Base-by-base conservation (phyloP, 1,140 invertebrate species). In the Fopius arisanus region DNA sequence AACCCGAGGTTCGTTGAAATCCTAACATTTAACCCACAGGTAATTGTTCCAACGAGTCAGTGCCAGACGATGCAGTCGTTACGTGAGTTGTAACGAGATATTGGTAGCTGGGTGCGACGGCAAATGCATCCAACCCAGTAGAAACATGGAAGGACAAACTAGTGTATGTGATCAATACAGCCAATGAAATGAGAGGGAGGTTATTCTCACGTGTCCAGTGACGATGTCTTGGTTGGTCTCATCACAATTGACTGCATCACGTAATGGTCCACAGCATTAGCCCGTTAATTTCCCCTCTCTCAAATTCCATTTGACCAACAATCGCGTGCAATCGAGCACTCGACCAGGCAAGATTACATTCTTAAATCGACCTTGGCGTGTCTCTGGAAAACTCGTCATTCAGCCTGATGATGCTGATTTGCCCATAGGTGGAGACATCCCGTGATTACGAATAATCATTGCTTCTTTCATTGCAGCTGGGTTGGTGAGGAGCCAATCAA, bases 401-500 rank as follows among this genome's bases (percentile, higher is more conserved):
- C 31, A 59, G 33, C 12, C 51, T 14, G 37, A 26, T 65, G 23
- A 43, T 26, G 37, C n/a, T 41, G 43, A 62, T 67, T 68, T 28
- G 33, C 41, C 29, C 23, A 68, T 62, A 73, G 72, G 72, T 68
- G 72, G 72, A 73, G 72, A 73, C 72, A 73, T 73, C 72, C 72
- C 43, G 72, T 68, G 48, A 62, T 73, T 73, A 73, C 54, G 68
- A 51, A 66, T 48, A 68, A 73, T 65, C 21, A 41, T 65, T 31
- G 65, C 40, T 73, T 73, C 51, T 54, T 73, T 73, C 33, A 62
- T 62, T 62, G n/a, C 10, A 7, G 0, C 31, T 9, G 40, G 33
- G 16, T 21, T 33, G 29, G 43, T 29, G 72, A 69, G 70, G 48
- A 75, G 70, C 73, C 76, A 75, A 77, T 77, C 70, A 75, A 67